These are phyloP conservation scores for Hypothenemus hampei DNA, from an alignment of 1,140 invertebrate genomes.

Conservation along the genomic window DNA sequence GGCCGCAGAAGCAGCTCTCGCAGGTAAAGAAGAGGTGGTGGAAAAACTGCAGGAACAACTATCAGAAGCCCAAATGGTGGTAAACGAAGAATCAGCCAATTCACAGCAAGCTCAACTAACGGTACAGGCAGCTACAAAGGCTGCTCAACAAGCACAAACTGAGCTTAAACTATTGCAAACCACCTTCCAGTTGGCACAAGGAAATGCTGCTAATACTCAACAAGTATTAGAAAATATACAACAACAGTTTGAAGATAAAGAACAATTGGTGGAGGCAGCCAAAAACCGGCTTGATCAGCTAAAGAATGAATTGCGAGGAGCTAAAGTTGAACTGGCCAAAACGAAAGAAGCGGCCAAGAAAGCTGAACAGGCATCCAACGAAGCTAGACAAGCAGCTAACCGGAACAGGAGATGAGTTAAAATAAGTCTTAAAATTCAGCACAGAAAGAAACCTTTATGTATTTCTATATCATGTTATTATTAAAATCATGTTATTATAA, in stretches of 20 bases:
- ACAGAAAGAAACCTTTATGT: too few relatives aligned
- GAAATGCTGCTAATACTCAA: conserved; percentile 51
- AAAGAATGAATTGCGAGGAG: conserved; percentile 52
- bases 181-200: conserved; percentile 49
- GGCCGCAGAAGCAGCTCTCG: conserved; percentile 59
- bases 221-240: conserved; percentile 54
- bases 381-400: conserved; percentile 49
- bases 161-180: conserved; percentile 46
- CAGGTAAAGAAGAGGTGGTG: conserved; percentile 55
- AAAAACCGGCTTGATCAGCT: conserved; percentile 55
- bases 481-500: too few relatives aligned
- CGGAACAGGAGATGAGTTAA: conserved; percentile 32
- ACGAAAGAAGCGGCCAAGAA: conserved; percentile 60
- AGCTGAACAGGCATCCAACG: conserved; percentile 57
- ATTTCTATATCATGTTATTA: too few relatives aligned
- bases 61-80: conserved; percentile 57
- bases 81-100: conserved; percentile 55
- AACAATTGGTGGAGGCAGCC: conserved; percentile 59
- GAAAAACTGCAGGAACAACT: conserved; percentile 44
- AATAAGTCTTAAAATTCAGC: conserved; percentile 2
- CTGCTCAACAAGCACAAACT: conserved; percentile 52
- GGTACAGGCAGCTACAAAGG: conserved; percentile 53
- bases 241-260: conserved; percentile 55
- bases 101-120: conserved; percentile 56
- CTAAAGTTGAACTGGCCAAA: conserved; percentile 54